phyloP scores from a whole-genome alignment of 2,888 invertebrate species.

The Drosophila borborema region DNA sequence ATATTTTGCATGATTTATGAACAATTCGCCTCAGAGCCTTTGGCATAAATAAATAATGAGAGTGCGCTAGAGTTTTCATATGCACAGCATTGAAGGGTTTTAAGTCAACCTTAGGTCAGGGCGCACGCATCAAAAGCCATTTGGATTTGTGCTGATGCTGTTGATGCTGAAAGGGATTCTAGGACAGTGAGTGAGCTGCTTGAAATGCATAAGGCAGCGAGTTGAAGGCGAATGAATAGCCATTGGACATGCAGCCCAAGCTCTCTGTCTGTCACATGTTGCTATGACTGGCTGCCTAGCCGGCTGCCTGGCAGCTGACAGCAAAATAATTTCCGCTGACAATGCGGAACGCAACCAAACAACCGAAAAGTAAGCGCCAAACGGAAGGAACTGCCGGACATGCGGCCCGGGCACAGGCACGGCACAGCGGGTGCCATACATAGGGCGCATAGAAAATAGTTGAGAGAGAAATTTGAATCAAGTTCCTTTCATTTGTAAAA shows the following conservation, averaged over 20 bases:
- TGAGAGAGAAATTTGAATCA: not conserved
- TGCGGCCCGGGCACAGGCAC: not conserved
- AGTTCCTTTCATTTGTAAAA: not conserved
- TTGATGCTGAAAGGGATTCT: conserved; percentile 24
- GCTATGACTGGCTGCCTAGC: not conserved
- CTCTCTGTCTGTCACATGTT: conserved; percentile 6
- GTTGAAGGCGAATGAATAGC: conserved; percentile 22
- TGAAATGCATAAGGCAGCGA: conserved; percentile 48
- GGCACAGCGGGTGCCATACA: not conserved
- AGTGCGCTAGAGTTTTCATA: conserved; percentile 41
- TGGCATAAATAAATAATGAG: conserved; percentile 74
- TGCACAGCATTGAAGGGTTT: conserved; percentile 27
- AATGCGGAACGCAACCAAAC: conserved; percentile 29
- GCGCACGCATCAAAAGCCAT: conserved; percentile 34
- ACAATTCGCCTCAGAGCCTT: conserved; percentile 36
- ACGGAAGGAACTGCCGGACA: conserved; percentile 16
- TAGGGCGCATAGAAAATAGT: not conserved
- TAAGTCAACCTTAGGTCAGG: conserved; percentile 9
- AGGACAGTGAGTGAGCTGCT: conserved; percentile 23
- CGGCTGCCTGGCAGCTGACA: conserved; percentile 48
- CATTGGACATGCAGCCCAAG: conserved; percentile 29
- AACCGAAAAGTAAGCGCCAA: conserved; percentile 16
- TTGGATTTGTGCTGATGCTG: conserved; percentile 52
- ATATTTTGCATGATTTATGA: conserved; percentile 15
- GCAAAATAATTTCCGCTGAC: conserved; percentile 75